Evolutionary conservation across 1,140 invertebrate genomes (phyloP), one percentile per base, ranked within the genome.

Genomic region (Eubasilissa regina): DNA sequence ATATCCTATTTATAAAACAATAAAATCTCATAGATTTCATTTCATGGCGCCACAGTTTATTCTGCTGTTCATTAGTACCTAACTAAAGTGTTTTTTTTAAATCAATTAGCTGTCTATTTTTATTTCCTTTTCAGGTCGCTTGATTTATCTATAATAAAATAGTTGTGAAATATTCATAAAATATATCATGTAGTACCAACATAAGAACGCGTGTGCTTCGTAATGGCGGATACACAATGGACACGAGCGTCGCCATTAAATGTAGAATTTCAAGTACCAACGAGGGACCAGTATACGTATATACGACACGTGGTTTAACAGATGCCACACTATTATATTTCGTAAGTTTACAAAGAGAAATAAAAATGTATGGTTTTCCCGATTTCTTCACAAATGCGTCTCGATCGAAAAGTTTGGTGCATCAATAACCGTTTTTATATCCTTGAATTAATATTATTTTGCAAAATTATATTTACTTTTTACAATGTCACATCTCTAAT

Each of bases 101-200:
- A 45, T 68, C 64, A 68, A 68, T 68, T 68, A 68, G 44, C n/a
- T 68, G 44, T 47, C 43, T 68, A 68, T 68, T 68, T 68, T 68
- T 17, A 68, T 68, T 68, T 48, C n/a, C 44, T 68, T 68, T 11
- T 68, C 8, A 48, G 45, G 17, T 45, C 15, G 44, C n/a, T 68
- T 68, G 64, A 68, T 68, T 68, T 68, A 68, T 68, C 17, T 68
- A 51, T 8, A 51, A 51, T 51, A 51, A 51, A 51, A 51, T 51
- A 51, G 1, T 12, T 51, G 48, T 51, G 48, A 51, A 51, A 51
- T 51, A 51, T 51, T 51, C 48, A 51, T 15, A 15, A 51, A 51
- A 51, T 51, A 12, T 51, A 51, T 12, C 48, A 51, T 51, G 3
- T 51, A 8, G 21, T 60, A 60, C 25, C 25, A 3, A 35, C 21